Conservation (phyloP, 2,888 invertebrate genomes). For the Deilephila elpenor region DNA sequence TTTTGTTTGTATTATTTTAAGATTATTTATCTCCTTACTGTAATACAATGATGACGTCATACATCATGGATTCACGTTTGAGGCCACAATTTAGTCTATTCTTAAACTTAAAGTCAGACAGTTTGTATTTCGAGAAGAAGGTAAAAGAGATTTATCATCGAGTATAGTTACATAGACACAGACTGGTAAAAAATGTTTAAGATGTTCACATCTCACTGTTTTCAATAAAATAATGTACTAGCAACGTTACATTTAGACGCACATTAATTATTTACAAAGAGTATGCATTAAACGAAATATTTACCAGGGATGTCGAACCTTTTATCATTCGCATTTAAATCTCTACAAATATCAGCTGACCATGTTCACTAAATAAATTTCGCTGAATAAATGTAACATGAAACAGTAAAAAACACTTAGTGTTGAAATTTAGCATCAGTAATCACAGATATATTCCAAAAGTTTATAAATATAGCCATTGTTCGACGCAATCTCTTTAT, state of each 20-base stretch:
- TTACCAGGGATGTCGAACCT: conserved; percentile 6
- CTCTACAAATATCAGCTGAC: not conserved
- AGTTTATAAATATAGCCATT: conserved; percentile 28
- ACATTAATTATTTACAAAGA: not conserved
- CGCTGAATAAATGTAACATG: not conserved
- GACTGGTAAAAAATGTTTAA: not conserved
- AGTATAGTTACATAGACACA: not conserved
- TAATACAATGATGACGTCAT: not conserved
- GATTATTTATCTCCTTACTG: too few relatives aligned
- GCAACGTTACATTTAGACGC: not conserved
- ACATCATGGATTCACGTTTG: not conserved
- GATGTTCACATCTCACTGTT: not conserved
- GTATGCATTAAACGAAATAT: not conserved
- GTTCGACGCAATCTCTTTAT: not conserved
- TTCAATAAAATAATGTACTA: not conserved
- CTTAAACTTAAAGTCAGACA: not conserved
- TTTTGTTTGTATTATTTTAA: too few relatives aligned
- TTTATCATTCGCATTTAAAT: not conserved
- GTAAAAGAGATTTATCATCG: not conserved
- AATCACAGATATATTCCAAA: conserved; percentile 35
- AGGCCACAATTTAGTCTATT: not conserved
- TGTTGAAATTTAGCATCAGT: conserved; percentile 24
- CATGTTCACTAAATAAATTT: not conserved
- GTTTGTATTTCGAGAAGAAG: not conserved
- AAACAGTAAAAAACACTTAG: not conserved